phyloP scores from a whole-genome alignment of 1,140 invertebrate species.

The Orchestia grillus region DNA sequence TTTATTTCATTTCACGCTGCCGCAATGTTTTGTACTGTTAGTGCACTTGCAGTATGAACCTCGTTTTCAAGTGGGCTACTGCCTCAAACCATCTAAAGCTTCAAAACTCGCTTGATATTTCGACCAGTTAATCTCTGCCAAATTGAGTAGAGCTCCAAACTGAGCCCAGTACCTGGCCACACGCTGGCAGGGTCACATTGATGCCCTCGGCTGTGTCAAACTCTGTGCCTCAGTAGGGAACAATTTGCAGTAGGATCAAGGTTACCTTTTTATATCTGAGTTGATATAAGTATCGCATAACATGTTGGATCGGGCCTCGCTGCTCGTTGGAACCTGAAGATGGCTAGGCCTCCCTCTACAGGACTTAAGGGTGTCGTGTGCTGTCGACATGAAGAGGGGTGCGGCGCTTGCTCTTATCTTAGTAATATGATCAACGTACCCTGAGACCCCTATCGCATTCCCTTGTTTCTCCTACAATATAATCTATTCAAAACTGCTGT shows the following conservation, averaged over 20 bases:
- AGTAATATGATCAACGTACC: not conserved
- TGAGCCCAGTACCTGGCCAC: not conserved
- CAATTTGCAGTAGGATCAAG: not conserved
- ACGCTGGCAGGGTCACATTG: not conserved
- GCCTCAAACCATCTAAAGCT: not conserved
- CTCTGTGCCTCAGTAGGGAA: not conserved
- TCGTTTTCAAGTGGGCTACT: not conserved
- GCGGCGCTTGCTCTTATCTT: not conserved
- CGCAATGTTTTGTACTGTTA: not conserved
- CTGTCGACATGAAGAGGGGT: not conserved
- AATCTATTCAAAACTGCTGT: not conserved
- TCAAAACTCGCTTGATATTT: not conserved
- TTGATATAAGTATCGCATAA: not conserved
- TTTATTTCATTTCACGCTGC: not conserved
- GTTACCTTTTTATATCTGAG: not conserved
- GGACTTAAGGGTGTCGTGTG: not conserved
- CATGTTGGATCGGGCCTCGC: not conserved
- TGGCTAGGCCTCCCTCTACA: not conserved
- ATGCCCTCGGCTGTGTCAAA: not conserved
- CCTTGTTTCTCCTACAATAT: not conserved
- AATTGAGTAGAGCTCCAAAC: not conserved
- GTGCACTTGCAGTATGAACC: not conserved
- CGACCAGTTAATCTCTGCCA: no score
- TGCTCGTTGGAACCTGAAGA: not conserved
- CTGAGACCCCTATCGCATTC: not conserved